Evolutionary conservation across 2,888 invertebrate species (phyloP).

Genomic region (Carpatolechia fugitivella): DNA sequence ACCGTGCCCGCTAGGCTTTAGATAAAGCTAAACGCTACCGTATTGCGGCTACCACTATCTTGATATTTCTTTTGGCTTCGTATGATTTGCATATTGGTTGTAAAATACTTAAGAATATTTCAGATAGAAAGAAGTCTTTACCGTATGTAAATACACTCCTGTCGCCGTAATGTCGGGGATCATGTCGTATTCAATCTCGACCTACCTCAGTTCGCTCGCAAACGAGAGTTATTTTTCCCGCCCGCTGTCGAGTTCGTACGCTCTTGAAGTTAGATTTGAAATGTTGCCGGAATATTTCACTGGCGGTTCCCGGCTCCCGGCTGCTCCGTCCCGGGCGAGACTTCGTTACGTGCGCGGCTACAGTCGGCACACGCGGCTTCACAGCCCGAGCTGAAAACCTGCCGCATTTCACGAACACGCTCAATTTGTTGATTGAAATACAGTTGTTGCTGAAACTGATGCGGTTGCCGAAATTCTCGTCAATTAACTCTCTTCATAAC

Average conservation of each 20-base stretch:
- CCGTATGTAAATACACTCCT: neutral
- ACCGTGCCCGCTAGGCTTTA: constrained; percentile 63
- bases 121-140: too few species aligned
- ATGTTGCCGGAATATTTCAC: constrained; percentile 36
- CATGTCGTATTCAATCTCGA: constrained; percentile 7
- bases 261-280: constrained; percentile 34
- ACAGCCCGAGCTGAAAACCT: constrained; percentile 18
- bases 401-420: neutral
- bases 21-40: constrained; percentile 53
- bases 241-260: constrained; percentile 18
- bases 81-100: neutral
- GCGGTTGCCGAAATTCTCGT: neutral
- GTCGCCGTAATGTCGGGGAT: constrained; percentile 1
- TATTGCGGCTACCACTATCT: constrained; percentile 46
- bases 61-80: constrained; percentile 14
- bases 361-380: constrained; percentile 26
- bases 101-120: neutral
- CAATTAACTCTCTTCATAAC: too few species aligned
- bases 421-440: constrained; percentile 3
- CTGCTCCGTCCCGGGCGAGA: constrained; percentile 19
- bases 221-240: constrained; percentile 8
- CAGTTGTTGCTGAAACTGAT: neutral
- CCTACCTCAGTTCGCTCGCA: neutral
- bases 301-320: neutral
- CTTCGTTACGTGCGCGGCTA: constrained; percentile 36